A percentile compares a stretch with the other conserved stretches of the same genome.
These are phyloP conservation scores for Ammodytes dubius DNA, from an alignment of 2,113 vertebrate species.

Conservation along the genomic window DNA sequence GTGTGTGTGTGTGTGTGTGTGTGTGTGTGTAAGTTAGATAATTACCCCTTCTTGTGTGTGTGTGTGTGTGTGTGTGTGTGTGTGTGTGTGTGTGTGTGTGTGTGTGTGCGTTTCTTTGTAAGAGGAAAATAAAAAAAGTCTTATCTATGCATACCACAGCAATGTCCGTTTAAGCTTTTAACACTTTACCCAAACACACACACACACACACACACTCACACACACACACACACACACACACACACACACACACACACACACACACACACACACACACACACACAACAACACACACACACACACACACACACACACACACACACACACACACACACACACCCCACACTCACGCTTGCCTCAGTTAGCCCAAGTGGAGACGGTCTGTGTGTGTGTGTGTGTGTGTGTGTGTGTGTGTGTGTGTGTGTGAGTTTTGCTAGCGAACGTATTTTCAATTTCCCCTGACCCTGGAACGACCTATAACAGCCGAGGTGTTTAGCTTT, in stretches of 20 bases:
- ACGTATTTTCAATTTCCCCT: conserved; percentile 73
- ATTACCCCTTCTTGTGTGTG: conserved; percentile 39
- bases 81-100: conserved; percentile 8
- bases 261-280: conserved; percentile 24
- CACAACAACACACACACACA: conserved; percentile 50
- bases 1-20: conserved; percentile 32
- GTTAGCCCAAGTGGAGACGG: conserved; percentile 32
- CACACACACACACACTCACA: conserved; percentile 47
- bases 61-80: conserved; percentile 30
- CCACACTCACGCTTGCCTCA: conserved; percentile 19
- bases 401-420: conserved; percentile 25
- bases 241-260: conserved; percentile 58
- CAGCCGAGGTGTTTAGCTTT: conserved; percentile 70
- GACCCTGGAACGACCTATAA: conserved; percentile 67
- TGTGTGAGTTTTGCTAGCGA: conserved; percentile 38
- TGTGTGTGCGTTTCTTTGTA: conserved; percentile 32
- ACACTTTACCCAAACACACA: conserved; percentile 66
- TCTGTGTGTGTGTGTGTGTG: conserved; percentile 32
- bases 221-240: no score
- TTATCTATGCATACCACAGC: conserved; percentile 76
- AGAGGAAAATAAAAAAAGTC: conserved; percentile 36
- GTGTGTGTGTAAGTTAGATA: conserved; percentile 52
- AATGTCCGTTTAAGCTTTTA: conserved; percentile 77
- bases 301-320: conserved; percentile 56
- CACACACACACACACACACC: neutral